phyloP scores from a whole-genome alignment of 2,797 vertebrate genomes.

The Pagetopsis macropterus region DNA sequence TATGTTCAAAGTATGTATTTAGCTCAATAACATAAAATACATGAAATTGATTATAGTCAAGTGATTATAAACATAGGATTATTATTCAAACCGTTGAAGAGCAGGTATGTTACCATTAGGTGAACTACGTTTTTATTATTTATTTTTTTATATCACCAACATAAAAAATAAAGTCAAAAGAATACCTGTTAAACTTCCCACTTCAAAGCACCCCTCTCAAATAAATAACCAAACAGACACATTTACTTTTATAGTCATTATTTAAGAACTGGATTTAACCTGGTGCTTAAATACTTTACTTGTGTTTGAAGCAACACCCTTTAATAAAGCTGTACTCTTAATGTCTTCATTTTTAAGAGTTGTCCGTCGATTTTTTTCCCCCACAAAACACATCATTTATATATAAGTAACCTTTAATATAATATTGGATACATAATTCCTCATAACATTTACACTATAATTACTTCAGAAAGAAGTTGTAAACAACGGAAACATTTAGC shows the following conservation, averaged over 20 bases:
- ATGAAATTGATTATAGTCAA: background rate
- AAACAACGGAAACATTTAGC: constrained; percentile 25
- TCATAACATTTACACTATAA: constrained; percentile 28
- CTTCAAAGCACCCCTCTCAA: background rate
- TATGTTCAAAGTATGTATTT: background rate
- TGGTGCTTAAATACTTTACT: background rate
- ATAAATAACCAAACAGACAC: background rate
- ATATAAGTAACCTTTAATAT: constrained; percentile 56
- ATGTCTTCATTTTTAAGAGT: background rate
- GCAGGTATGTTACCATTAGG: background rate
- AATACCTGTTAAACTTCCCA: background rate
- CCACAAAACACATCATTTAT: background rate
- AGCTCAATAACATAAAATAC: too few species aligned
- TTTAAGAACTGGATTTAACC: background rate
- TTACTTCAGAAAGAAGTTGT: constrained; percentile 42
- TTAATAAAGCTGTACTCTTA: background rate
- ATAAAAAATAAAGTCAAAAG: background rate
- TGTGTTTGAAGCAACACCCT: background rate
- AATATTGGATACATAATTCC: constrained; percentile 35
- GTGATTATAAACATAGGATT: background rate
- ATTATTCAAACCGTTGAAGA: background rate
- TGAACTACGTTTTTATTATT: background rate
- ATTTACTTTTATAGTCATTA: background rate
- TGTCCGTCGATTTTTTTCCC: too few species aligned
- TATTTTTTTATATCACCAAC: background rate